Conservation (phyloP, 2,113 vertebrate species). For the Lycaon pictus region DNA sequence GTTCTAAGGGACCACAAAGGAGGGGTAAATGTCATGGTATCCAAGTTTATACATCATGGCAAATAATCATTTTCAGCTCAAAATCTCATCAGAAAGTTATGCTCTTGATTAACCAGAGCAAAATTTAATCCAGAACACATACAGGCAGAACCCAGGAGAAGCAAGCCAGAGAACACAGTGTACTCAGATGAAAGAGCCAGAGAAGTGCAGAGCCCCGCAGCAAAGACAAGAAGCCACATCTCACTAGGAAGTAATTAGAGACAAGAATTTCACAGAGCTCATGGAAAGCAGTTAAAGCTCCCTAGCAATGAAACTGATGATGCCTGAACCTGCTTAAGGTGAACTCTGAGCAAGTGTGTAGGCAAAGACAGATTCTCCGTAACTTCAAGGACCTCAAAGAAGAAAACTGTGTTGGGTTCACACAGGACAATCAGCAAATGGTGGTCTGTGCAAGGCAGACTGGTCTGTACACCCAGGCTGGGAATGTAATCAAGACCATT, state of each 20-base stretch:
- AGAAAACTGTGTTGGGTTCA: neutral
- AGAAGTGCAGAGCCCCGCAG: neutral
- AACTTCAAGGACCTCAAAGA: neutral
- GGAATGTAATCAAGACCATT: neutral
- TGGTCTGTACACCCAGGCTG: neutral
- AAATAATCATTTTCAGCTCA: conserved; percentile 6
- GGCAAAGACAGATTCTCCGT: neutral
- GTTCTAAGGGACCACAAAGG: neutral
- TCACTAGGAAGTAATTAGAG: conserved; percentile 27
- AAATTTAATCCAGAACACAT: conserved; percentile 11
- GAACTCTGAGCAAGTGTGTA: neutral
- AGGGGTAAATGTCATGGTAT: neutral
- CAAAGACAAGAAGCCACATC: neutral
- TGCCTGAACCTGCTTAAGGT: neutral
- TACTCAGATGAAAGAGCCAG: conserved; percentile 40
- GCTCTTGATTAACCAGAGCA: conserved; percentile 22
- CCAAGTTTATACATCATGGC: neutral
- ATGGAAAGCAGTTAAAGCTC: neutral
- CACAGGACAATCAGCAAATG: neutral
- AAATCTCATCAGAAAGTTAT: neutral
- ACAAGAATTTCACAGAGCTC: neutral
- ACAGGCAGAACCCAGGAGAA: conserved; percentile 11
- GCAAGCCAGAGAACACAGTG: conserved; percentile 49
- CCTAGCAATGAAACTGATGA: neutral
- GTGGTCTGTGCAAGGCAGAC: neutral